Conservation (phyloP, 2,888 invertebrate species). For the Camptogramma bilineatum region DNA sequence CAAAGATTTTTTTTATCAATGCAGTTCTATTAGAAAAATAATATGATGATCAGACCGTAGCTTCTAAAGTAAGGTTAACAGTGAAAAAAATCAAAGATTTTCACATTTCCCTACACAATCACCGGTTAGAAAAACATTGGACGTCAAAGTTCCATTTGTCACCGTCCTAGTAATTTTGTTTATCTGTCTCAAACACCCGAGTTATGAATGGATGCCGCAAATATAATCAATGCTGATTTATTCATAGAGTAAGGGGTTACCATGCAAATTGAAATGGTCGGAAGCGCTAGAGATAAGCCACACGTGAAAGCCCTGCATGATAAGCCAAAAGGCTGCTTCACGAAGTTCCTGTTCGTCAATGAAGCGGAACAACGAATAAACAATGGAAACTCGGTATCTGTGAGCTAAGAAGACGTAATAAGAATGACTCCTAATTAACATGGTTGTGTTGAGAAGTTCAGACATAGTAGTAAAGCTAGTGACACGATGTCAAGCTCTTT, state of each 20-base stretch:
- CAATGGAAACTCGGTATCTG: neutral
- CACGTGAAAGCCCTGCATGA: constrained; percentile 30
- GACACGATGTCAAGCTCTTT: neutral
- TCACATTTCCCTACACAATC: neutral
- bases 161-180: neutral
- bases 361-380: constrained; percentile 3
- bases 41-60: neutral
- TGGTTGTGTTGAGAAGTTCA: neutral
- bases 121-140: neutral
- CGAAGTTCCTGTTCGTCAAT: constrained; percentile 1
- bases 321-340: constrained; percentile 21
- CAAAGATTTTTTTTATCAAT: too few species aligned
- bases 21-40: neutral
- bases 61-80: neutral
- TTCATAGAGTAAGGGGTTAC: constrained; percentile 40
- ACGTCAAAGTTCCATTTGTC: constrained; percentile 5
- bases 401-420: neutral
- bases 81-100: neutral
- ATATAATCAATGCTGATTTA: constrained; percentile 41
- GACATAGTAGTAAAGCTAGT: neutral
- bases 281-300: constrained; percentile 35
- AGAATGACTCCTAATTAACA: neutral
- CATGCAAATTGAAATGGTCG: constrained; percentile 39
- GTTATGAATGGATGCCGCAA: constrained; percentile 29
- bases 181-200: constrained; percentile 10